A percentile compares a stretch with the other conserved stretches of the same genome.
Conservation (phyloP, 1,140 invertebrate genomes). For the Drosophila arizonae region DNA sequence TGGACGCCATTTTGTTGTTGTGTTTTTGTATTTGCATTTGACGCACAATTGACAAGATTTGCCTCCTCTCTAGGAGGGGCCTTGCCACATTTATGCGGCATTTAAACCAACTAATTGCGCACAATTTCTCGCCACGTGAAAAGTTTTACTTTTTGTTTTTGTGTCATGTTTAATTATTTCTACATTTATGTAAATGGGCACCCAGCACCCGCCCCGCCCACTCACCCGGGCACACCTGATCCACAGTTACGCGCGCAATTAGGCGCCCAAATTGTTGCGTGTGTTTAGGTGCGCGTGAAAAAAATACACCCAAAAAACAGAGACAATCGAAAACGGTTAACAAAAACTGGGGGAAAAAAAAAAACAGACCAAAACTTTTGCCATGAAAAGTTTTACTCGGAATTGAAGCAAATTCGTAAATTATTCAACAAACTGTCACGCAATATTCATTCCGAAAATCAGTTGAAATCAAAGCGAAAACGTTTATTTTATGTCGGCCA, state of each 20-base stretch:
- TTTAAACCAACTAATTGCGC: constrained; percentile 80
- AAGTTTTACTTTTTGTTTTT: constrained; percentile 49
- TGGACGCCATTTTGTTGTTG: constrained; percentile 46
- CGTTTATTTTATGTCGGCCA: constrained; percentile 56
- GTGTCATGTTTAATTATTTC: constrained; percentile 80
- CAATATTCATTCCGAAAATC: constrained; percentile 61
- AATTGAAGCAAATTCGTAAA: constrained; percentile 62
- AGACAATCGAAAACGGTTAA: constrained; percentile 5
- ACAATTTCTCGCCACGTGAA: constrained; percentile 69
- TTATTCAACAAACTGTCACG: constrained; percentile 81
- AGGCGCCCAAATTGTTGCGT: constrained; percentile 72
- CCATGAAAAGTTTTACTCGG: constrained; percentile 45
- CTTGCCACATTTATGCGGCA: constrained; percentile 75
- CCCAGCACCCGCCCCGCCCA: not conserved
- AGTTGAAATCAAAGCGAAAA: constrained; percentile 64
- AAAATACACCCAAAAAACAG: constrained; percentile 1
- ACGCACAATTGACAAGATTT: constrained; percentile 70
- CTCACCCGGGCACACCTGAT: not conserved
- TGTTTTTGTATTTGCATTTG: constrained; percentile 46
- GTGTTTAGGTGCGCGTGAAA: constrained; percentile 79
- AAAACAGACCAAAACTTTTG: not conserved
- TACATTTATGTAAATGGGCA: constrained; percentile 74
- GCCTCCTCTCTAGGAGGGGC: too few species aligned
- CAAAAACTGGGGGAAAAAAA: not conserved
- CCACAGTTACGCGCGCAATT: constrained; percentile 69